These are phyloP conservation scores for Scaptodrosophila lebanonensis DNA, from an alignment of 1,140 invertebrate genomes.

Conservation along the genomic window DNA sequence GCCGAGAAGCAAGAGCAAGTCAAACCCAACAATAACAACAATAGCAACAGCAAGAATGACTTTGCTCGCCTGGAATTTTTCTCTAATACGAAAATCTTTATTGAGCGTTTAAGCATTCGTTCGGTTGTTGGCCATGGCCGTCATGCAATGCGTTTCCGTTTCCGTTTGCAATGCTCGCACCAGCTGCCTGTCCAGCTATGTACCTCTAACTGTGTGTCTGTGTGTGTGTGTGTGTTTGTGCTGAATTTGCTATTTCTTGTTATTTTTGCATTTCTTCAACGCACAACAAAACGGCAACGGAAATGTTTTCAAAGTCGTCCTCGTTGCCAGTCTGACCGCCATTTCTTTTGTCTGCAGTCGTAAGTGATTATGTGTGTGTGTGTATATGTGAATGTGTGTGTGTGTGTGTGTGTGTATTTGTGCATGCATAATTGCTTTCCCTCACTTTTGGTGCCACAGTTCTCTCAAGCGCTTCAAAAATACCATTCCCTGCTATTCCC, in stretches of 20 bases:
- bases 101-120: slow-evolving; percentile 26
- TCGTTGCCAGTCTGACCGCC: background rate
- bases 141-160: slow-evolving; percentile 9
- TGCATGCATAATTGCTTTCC: slow-evolving; percentile 10
- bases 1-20: background rate
- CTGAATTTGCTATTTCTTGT: slow-evolving; percentile 21
- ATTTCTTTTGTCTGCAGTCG: background rate
- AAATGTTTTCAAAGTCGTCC: slow-evolving; percentile 39
- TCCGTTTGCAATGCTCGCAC: slow-evolving; percentile 22
- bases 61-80: slow-evolving; percentile 21
- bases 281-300: no score
- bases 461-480: slow-evolving; percentile 13
- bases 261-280: slow-evolving; percentile 24
- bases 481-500: no score
- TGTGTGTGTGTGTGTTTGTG: slow-evolving; percentile 1
- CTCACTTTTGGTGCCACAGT: background rate
- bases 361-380: background rate
- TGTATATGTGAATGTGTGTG: background rate
- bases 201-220: background rate
- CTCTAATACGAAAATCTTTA: slow-evolving; percentile 48
- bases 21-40: slow-evolving; percentile 23
- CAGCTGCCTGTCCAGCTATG: slow-evolving; percentile 37
- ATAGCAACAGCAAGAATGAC: no score
- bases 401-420: slow-evolving; percentile 8
- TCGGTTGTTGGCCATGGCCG: slow-evolving; percentile 11